Conservation (phyloP, 2,113 vertebrate species). For the Patagioenas fasciata region DNA sequence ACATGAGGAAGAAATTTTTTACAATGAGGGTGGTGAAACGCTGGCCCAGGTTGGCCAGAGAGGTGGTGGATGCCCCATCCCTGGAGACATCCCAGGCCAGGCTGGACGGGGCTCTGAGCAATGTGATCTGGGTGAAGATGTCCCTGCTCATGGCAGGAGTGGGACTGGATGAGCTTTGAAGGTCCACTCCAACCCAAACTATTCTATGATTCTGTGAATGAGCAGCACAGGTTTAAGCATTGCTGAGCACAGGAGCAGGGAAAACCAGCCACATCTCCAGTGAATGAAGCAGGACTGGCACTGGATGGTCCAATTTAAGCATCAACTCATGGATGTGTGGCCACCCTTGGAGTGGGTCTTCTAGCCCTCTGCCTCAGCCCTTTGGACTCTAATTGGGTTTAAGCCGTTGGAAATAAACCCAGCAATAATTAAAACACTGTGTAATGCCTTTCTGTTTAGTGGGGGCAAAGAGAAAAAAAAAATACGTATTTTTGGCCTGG, state of each 20-base stretch:
- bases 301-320: neutral
- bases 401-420: neutral
- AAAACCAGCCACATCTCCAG: accelerated
- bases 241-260: neutral
- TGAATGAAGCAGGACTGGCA: neutral
- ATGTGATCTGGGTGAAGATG: no score
- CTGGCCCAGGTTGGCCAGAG: no score
- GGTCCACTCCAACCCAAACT: no score
- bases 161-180: no score
- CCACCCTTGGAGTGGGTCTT: neutral
- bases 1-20: no score
- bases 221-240: neutral
- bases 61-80: no score
- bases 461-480: neutral
- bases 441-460: neutral
- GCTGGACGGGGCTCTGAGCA: no score
- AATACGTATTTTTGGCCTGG: neutral
- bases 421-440: constrained; percentile 16
- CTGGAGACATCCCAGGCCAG: no score
- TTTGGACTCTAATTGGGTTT: neutral
- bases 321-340: neutral
- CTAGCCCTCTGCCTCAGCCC: neutral
- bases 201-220: no score
- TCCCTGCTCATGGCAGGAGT: no score
- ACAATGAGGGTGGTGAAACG: no score